Conservation (phyloP, 2,888 invertebrate species). For the Pteria penguin region DNA sequence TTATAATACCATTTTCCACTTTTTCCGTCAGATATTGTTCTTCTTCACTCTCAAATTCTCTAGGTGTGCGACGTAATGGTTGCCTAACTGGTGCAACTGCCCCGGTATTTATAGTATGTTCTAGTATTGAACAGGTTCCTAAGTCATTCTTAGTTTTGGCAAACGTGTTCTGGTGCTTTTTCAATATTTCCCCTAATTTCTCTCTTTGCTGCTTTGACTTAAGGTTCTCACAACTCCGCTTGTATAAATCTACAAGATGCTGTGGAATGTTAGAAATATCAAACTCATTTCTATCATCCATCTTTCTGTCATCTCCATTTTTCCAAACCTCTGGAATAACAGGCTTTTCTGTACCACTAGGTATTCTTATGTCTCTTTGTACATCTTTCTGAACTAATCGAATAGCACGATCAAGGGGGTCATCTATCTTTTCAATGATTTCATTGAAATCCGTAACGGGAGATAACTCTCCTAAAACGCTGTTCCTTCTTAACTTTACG, state of each 20-base stretch:
- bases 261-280: not conserved
- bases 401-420: no score
- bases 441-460: not conserved
- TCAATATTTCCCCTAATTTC: not conserved
- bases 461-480: no score
- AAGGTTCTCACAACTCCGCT: not conserved
- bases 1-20: constrained; percentile 4
- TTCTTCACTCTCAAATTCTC: constrained; percentile 21
- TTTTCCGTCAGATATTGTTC: no score
- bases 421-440: no score
- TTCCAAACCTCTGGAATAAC: not conserved
- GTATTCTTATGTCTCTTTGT: no score
- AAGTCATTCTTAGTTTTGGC: constrained; percentile 18
- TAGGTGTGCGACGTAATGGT: constrained; percentile 18
- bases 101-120: constrained; percentile 33
- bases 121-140: constrained; percentile 13
- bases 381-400: no score
- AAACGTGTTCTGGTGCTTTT: constrained; percentile 2
- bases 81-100: constrained; percentile 32
- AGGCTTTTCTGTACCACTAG: no score
- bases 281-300: not conserved
- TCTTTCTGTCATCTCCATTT: not conserved
- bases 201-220: not conserved
- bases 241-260: not conserved
- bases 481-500: no score